Evolutionary conservation across 2,888 invertebrate species (phyloP).

Genomic region (Oscheius myriophilus): DNA sequence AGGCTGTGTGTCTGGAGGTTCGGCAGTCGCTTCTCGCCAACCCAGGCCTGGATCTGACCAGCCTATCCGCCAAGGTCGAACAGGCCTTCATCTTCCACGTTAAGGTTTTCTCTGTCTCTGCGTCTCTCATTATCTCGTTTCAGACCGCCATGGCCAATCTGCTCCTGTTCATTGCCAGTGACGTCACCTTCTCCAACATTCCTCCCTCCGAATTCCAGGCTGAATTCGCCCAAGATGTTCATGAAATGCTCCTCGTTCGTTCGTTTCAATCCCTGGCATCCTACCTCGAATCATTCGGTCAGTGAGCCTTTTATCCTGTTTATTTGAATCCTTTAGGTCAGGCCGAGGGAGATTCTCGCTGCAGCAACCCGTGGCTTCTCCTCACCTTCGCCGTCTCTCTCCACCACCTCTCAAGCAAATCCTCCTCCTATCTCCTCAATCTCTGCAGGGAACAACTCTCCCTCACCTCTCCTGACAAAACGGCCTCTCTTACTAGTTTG

Average conservation of each 20-base stretch:
- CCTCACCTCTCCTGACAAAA: constrained; percentile 29
- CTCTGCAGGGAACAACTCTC: constrained; percentile 68
- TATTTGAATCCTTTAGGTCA: constrained; percentile 29
- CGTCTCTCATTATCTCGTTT: background rate
- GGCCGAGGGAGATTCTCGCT: constrained; percentile 36
- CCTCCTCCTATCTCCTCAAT: constrained; percentile 64
- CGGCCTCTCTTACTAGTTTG: constrained; percentile 11
- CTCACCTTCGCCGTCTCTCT: constrained; percentile 55
- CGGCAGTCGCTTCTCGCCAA: constrained; percentile 1
- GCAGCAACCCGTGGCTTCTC: constrained; percentile 41
- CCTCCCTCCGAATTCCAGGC: constrained; percentile 47
- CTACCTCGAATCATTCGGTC: constrained; percentile 42
- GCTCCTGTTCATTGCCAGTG: constrained; percentile 68
- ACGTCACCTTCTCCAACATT: constrained; percentile 64
- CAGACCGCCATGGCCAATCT: constrained; percentile 67
- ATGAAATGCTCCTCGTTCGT: constrained; percentile 60
- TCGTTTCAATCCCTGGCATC: constrained; percentile 47
- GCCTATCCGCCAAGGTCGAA: constrained; percentile 53
- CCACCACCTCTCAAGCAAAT: constrained; percentile 57
- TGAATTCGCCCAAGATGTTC: constrained; percentile 58
- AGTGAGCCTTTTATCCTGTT: background rate
- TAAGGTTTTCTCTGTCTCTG: constrained; percentile 38
- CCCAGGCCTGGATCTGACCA: constrained; percentile 23
- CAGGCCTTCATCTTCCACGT: constrained; percentile 61
- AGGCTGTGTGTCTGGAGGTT: constrained; percentile 45